A percentile compares a stretch with the other conserved stretches of the same genome.
Conservation (phyloP, 2,888 invertebrate species). For the Chrysolina oricalcia region DNA sequence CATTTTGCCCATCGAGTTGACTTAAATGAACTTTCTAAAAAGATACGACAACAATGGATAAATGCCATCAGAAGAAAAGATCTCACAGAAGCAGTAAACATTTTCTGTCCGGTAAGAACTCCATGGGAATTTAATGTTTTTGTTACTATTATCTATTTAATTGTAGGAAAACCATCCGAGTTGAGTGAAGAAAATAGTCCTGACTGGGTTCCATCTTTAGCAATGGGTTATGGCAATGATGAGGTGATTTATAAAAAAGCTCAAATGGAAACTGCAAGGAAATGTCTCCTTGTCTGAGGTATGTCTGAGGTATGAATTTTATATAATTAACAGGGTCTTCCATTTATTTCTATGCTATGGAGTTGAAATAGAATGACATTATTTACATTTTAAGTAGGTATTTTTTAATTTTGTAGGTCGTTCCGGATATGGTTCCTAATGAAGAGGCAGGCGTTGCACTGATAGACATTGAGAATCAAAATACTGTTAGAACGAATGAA, state of each 20-base stretch:
- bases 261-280: not conserved
- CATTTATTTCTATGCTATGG: too few relatives aligned
- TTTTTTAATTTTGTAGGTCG: conserved; percentile 11
- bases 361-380: too few relatives aligned
- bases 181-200: conserved; percentile 24
- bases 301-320: too few relatives aligned
- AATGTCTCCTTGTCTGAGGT: not conserved
- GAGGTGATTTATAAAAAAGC: conserved; percentile 26
- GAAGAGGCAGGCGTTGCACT: too few relatives aligned
- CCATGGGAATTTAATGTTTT: not conserved
- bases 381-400: too few relatives aligned
- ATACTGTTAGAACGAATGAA: not conserved
- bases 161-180: conserved; percentile 19
- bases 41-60: conserved; percentile 2
- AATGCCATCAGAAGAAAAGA: conserved; percentile 5
- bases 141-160: not conserved
- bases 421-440: too few relatives aligned
- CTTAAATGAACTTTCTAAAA: conserved; percentile 10
- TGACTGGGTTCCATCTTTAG: conserved; percentile 33
- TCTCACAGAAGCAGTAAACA: conserved; percentile 10
- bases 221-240: conserved; percentile 30
- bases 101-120: conserved; percentile 4
- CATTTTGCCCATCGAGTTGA: conserved; percentile 14
- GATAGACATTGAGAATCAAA: conserved; percentile 3
- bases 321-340: too few relatives aligned